Evolutionary conservation across 2,113 vertebrate species (phyloP).

Genomic region (Synodontis membranacea): DNA sequence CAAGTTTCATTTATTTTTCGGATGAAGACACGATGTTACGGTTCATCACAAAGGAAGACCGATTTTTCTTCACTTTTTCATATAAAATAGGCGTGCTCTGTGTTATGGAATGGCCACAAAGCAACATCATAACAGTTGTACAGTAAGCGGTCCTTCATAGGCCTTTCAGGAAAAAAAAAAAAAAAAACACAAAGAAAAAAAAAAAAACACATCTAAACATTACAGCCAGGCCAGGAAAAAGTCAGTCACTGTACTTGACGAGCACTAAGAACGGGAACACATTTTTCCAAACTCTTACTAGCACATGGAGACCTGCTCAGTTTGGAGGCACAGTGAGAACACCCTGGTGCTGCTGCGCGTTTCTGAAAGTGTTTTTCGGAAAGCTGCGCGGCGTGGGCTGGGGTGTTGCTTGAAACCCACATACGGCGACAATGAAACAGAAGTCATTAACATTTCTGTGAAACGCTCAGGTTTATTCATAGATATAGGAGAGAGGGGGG

Average conservation of each 20-base stretch:
- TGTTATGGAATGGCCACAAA: not conserved
- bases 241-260: constrained; percentile 40
- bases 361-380: constrained; percentile 53
- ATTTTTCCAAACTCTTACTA: constrained; percentile 13
- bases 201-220: constrained; percentile 27
- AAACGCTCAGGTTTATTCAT: constrained; percentile 60
- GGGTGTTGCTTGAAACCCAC: constrained; percentile 57
- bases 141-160: not conserved
- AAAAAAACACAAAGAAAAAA: not conserved
- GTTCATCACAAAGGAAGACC: too few relatives aligned
- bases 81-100: too few relatives aligned
- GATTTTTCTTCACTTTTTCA: too few relatives aligned
- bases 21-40: not conserved
- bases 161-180: not conserved
- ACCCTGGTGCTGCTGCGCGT: not conserved
- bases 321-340: constrained; percentile 15
- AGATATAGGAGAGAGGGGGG: constrained; percentile 39
- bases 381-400: constrained; percentile 56
- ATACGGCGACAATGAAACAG: constrained; percentile 48
- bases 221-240: constrained; percentile 55
- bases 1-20: too few relatives aligned
- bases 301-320: not conserved
- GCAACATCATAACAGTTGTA: not conserved
- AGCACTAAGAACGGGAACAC: constrained; percentile 22
- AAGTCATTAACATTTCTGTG: constrained; percentile 67